These are phyloP conservation scores for Parnassius orleans DNA, from an alignment of 2,888 invertebrate genomes.

Conservation along the genomic window DNA sequence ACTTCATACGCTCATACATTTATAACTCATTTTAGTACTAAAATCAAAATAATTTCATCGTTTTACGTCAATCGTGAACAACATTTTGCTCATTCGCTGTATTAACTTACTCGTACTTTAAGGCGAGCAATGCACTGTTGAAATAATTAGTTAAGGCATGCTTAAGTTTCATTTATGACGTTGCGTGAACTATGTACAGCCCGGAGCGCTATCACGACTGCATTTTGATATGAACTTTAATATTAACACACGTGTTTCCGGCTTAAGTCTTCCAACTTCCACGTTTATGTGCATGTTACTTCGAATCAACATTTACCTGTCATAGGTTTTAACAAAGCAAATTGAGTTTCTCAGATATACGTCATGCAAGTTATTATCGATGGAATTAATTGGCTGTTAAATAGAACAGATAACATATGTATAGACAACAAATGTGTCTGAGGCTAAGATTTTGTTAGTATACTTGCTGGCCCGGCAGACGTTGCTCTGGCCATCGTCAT, in stretches of 20 bases:
- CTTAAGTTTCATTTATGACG: conserved; percentile 42
- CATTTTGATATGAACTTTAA: conserved; percentile 32
- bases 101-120: conserved; percentile 49
- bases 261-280: conserved; percentile 5
- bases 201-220: conserved; percentile 41
- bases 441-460: too few relatives aligned
- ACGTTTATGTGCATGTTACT: conserved; percentile 1
- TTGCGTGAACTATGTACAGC: conserved; percentile 42
- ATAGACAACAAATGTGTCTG: too few relatives aligned
- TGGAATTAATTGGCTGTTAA: conserved; percentile 10
- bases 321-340: conserved; percentile 12
- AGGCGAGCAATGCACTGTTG: conserved; percentile 42
- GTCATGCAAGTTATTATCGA: conserved; percentile 5
- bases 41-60: conserved; percentile 42
- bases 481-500: too few relatives aligned
- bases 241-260: conserved; percentile 16
- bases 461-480: too few relatives aligned
- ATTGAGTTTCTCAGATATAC: conserved; percentile 16
- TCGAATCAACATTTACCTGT: conserved; percentile 16
- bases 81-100: conserved; percentile 48
- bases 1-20: neutral
- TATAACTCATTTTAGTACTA: conserved; percentile 1
- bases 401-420: neutral
- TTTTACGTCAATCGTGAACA: conserved; percentile 16
- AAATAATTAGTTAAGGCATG: conserved; percentile 55